Percentiles rank a stretch among this genome's conserved stretches.
Conservation (phyloP, 1,140 invertebrate species). For the Atta colombica region DNA sequence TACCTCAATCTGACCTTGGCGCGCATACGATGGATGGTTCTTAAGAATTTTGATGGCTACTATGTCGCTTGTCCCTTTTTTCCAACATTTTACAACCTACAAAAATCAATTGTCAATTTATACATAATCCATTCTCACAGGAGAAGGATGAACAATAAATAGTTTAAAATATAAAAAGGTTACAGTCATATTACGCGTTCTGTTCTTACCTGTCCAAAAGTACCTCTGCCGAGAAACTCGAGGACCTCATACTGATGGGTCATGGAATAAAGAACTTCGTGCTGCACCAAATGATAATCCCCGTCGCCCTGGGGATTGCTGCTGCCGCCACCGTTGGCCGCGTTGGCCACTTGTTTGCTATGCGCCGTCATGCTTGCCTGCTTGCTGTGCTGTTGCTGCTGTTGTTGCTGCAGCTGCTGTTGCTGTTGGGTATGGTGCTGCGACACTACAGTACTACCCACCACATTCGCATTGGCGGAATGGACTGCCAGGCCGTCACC, state of each 20-base stretch:
- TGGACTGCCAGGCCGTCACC: slow-evolving; percentile 86
- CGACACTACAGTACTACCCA: slow-evolving; percentile 82
- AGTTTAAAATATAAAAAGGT: background rate
- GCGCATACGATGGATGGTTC: slow-evolving; percentile 99
- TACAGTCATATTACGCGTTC: too few relatives aligned
- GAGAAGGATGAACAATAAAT: background rate
- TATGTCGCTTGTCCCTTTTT: slow-evolving; percentile 99
- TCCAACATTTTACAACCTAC: slow-evolving; percentile 99
- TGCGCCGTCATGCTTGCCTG: slow-evolving; percentile 91
- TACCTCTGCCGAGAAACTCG: slow-evolving; percentile 99
- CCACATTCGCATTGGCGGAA: slow-evolving; percentile 81
- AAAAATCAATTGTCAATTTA: slow-evolving; percentile 33
- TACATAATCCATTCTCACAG: background rate
- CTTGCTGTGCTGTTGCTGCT: slow-evolving; percentile 79
- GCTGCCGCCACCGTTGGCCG: slow-evolving; percentile 87
- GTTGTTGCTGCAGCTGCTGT: slow-evolving; percentile 80
- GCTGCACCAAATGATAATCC: slow-evolving; percentile 99
- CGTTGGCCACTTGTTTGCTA: slow-evolving; percentile 88
- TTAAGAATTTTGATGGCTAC: slow-evolving; percentile 99
- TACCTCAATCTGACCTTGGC: slow-evolving; percentile 99
- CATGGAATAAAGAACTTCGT: slow-evolving; percentile 98
- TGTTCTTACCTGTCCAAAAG: slow-evolving; percentile 95
- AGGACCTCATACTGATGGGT: slow-evolving; percentile 98
- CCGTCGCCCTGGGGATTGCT: slow-evolving; percentile 94
- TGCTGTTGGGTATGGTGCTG: slow-evolving; percentile 80